A percentile compares a stretch with the other conserved stretches of the same genome.
phyloP scores from a whole-genome alignment of 2,888 invertebrate genomes.

The Epirrhoe tristata region DNA sequence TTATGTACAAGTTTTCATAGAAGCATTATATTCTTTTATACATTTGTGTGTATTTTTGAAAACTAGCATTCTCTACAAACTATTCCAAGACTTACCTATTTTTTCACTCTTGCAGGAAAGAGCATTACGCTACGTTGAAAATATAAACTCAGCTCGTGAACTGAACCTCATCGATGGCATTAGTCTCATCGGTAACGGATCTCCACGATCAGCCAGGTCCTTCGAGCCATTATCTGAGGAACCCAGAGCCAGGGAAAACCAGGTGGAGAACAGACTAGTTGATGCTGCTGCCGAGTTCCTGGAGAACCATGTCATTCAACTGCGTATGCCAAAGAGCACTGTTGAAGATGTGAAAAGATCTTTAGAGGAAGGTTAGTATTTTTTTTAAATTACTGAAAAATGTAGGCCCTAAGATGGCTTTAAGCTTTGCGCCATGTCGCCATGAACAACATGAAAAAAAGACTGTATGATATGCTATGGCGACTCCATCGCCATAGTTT shows the following conservation, averaged over 20 bases:
- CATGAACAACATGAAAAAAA: too few species aligned
- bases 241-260: conserved; percentile 89
- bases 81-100: neutral
- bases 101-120: conserved; percentile 84
- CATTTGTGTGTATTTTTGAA: neutral
- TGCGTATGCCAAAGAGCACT: conserved; percentile 91
- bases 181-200: conserved; percentile 78
- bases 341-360: conserved; percentile 91
- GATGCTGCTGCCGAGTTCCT: conserved; percentile 92
- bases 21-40: neutral
- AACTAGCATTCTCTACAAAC: neutral
- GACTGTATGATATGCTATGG: too few species aligned
- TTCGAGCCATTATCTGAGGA: conserved; percentile 89
- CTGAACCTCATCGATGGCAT: conserved; percentile 86
- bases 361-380: conserved; percentile 90
- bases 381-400: neutral
- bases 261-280: conserved; percentile 89
- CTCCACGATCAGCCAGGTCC: conserved; percentile 84
- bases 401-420: too few species aligned
- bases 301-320: conserved; percentile 92
- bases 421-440: too few species aligned
- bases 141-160: conserved; percentile 79
- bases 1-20: neutral
- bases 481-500: too few species aligned
- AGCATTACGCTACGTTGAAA: conserved; percentile 89